Evolutionary conservation across 2,888 invertebrate species (phyloP).

Genomic region (Lacanobia oleracea): DNA sequence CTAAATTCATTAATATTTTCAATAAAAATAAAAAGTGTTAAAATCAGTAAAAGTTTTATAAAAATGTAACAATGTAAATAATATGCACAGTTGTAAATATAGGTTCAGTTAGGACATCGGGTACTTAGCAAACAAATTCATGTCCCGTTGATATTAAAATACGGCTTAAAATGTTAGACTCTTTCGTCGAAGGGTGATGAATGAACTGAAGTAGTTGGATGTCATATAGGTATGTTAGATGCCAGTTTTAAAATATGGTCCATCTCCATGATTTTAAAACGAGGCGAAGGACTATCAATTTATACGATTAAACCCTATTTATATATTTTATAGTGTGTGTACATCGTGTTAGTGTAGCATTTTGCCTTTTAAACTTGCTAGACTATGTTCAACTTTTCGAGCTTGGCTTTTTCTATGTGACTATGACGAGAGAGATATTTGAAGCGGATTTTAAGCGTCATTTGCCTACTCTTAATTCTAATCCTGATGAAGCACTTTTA

Average conservation of each 20-base stretch:
- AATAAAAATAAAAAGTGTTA: constrained; percentile 30
- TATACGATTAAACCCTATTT: constrained; percentile 54
- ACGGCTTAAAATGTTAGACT: constrained; percentile 62
- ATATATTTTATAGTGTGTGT: constrained; percentile 65
- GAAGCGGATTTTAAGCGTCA: constrained; percentile 43
- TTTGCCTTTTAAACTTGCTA: constrained; percentile 71
- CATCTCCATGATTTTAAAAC: constrained; percentile 15
- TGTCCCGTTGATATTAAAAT: constrained; percentile 34
- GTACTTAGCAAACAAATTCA: constrained; percentile 34
- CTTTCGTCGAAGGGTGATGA: constrained; percentile 42
- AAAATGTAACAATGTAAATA: constrained; percentile 70
- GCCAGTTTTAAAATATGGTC: constrained; percentile 20
- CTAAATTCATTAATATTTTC: constrained; percentile 56
- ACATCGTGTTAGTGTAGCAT: constrained; percentile 60
- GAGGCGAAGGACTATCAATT: constrained; percentile 53
- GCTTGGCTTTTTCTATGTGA: constrained; percentile 74
- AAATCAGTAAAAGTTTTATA: constrained; percentile 42
- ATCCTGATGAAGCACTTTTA: constrained; percentile 48
- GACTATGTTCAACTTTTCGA: constrained; percentile 70
- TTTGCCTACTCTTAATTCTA: constrained; percentile 36
- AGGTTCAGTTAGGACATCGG: constrained; percentile 50
- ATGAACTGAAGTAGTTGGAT: constrained; percentile 51
- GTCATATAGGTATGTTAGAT: constrained; percentile 44
- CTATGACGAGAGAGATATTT: constrained; percentile 59
- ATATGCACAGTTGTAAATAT: constrained; percentile 69